Evolutionary conservation across 2,113 vertebrate genomes (phyloP).

Genomic region (Dissostichus mawsoni): DNA sequence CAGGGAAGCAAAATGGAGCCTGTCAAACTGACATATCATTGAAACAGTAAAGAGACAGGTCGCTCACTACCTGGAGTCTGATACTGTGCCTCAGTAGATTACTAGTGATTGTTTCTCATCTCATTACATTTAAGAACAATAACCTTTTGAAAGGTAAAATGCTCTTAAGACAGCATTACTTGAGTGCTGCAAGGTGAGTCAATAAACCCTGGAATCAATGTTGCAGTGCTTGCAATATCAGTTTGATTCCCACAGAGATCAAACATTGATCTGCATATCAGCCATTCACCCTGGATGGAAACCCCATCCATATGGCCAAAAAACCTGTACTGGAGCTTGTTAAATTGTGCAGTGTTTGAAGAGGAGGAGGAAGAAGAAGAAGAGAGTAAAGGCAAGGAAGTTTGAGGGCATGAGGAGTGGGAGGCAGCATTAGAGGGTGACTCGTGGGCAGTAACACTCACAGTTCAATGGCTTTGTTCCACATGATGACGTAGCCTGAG

Average conservation of each 20-base stretch:
- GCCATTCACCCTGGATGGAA: conserved; percentile 23
- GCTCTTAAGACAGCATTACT: conserved; percentile 30
- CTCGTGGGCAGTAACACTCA: conserved; percentile 83
- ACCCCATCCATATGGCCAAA: background rate
- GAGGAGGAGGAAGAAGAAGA: background rate
- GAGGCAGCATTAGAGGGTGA: conserved; percentile 13
- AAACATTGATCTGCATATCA: conserved; percentile 34
- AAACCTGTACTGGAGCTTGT: background rate
- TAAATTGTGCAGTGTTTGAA: background rate
- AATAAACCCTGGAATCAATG: conserved; percentile 14
- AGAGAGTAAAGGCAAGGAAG: background rate
- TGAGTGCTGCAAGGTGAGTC: conserved; percentile 39
- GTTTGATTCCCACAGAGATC: conserved; percentile 38
- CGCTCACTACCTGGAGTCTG: conserved; percentile 58
- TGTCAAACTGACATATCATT: conserved; percentile 78
- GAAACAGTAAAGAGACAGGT: conserved; percentile 66
- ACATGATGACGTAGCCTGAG: conserved; percentile 99
- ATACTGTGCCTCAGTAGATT: conserved; percentile 47
- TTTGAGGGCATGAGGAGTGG: conserved; percentile 3
- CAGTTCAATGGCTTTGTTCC: conserved; percentile 99
- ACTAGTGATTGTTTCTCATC: conserved; percentile 61
- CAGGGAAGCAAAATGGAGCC: conserved; percentile 79
- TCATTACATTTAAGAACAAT: conserved; percentile 49
- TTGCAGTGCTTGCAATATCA: conserved; percentile 27
- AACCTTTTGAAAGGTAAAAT: conserved; percentile 43